Conservation (phyloP, 2,113 vertebrate genomes). For the Anarrhichthys ocellatus region DNA sequence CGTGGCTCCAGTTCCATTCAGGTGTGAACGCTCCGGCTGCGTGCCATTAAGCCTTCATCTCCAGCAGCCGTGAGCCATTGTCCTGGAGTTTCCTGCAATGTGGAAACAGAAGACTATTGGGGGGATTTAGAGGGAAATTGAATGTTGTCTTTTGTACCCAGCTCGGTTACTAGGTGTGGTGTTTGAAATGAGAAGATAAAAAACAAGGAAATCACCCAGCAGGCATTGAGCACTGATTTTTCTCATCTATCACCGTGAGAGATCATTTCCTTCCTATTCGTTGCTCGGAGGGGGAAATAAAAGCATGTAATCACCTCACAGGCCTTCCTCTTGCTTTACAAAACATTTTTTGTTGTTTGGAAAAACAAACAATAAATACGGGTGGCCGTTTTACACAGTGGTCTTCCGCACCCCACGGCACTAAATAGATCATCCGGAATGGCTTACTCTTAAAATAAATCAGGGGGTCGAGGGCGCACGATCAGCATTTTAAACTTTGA, state of each 20-base stretch:
- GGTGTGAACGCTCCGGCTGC: constrained; percentile 38
- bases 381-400: constrained; percentile 42
- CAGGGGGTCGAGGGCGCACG: neutral
- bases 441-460: neutral
- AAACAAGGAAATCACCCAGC: constrained; percentile 66
- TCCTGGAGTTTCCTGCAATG: constrained; percentile 47
- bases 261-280: constrained; percentile 78
- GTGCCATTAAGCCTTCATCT: constrained; percentile 52
- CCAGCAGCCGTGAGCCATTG: constrained; percentile 34
- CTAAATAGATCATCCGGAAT: neutral
- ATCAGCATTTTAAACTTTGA: neutral
- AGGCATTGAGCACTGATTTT: constrained; percentile 61
- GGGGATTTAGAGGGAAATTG: constrained; percentile 67
- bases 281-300: constrained; percentile 69
- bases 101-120: constrained; percentile 49
- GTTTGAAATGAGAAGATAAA: constrained; percentile 69
- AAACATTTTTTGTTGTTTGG: constrained; percentile 42
- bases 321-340: constrained; percentile 50
- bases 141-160: constrained; percentile 61
- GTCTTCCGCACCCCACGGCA: neutral
- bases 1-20: constrained; percentile 36
- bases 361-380: constrained; percentile 60
- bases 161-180: constrained; percentile 39
- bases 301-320: constrained; percentile 66
- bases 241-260: constrained; percentile 73